phyloP scores from a whole-genome alignment of 2,113 vertebrate genomes.

The Anser cygnoides region DNA sequence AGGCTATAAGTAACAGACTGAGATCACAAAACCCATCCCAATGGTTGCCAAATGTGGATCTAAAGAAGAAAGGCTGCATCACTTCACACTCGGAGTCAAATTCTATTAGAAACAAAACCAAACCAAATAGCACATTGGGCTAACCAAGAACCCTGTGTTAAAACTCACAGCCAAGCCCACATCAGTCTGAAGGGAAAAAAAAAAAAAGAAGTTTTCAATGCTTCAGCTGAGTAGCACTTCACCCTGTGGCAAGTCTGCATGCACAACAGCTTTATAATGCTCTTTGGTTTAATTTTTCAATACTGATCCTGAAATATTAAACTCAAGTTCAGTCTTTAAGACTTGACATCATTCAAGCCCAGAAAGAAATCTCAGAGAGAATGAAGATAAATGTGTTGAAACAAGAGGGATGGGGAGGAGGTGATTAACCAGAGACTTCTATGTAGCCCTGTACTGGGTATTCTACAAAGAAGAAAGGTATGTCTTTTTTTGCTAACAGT shows the following conservation, averaged over 20 bases:
- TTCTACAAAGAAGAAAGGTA: background rate
- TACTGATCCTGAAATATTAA: background rate
- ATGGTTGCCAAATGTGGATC: background rate
- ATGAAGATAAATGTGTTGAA: background rate
- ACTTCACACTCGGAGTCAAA: background rate
- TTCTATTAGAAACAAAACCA: background rate
- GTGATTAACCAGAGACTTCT: background rate
- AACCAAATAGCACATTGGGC: background rate
- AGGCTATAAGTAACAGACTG: background rate
- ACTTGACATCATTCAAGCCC: background rate
- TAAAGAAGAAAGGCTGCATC: background rate
- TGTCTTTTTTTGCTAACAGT: background rate
- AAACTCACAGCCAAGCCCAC: background rate
- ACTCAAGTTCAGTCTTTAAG: background rate
- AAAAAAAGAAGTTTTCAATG: background rate
- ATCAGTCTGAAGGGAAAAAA: background rate
- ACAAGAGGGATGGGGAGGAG: background rate
- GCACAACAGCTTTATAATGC: background rate
- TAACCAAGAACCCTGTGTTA: background rate
- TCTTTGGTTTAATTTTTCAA: background rate
- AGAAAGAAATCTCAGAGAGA: background rate
- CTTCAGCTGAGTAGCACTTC: background rate
- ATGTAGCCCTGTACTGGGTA: background rate
- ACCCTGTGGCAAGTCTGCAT: background rate
- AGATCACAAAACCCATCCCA: background rate